Evolutionary conservation across 2,113 vertebrate species (phyloP).

Genomic region (Channa maculata): DNA sequence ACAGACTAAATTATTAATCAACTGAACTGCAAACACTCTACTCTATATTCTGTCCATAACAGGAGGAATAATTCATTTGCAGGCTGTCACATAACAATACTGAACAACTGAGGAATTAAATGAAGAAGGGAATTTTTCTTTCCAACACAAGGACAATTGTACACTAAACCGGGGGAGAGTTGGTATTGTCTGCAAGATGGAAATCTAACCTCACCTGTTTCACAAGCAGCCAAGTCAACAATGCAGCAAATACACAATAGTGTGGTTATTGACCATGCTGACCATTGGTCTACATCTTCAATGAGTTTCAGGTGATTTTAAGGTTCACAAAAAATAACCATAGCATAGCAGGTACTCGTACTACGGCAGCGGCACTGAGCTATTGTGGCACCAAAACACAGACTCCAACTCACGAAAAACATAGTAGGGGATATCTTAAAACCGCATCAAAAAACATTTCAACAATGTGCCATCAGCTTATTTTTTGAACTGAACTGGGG

Average conservation of each 20-base stretch:
- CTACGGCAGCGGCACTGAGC: too few species aligned
- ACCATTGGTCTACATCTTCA: conserved; percentile 1
- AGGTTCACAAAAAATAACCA: conserved; percentile 4
- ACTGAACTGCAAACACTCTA: background rate
- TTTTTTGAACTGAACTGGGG: too few species aligned
- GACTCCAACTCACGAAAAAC: too few species aligned
- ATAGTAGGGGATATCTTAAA: too few species aligned
- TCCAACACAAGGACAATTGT: background rate
- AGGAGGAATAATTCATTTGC: background rate
- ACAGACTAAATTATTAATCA: background rate
- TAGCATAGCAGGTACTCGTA: background rate
- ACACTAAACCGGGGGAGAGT: background rate
- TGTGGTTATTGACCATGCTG: conserved; percentile 29
- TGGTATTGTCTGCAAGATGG: conserved; percentile 3
- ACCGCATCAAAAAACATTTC: too few species aligned
- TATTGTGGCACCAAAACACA: too few species aligned
- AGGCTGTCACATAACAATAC: background rate
- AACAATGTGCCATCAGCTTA: too few species aligned
- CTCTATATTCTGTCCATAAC: background rate
- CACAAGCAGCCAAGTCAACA: background rate
- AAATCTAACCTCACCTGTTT: conserved; percentile 13
- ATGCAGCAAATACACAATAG: conserved; percentile 13
- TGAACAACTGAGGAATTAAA: background rate
- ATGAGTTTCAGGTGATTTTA: conserved; percentile 6
- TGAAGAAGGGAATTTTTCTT: background rate